Base-by-base conservation (phyloP, 2,113 vertebrate species). In the Ancistrus triradiatus region DNA sequence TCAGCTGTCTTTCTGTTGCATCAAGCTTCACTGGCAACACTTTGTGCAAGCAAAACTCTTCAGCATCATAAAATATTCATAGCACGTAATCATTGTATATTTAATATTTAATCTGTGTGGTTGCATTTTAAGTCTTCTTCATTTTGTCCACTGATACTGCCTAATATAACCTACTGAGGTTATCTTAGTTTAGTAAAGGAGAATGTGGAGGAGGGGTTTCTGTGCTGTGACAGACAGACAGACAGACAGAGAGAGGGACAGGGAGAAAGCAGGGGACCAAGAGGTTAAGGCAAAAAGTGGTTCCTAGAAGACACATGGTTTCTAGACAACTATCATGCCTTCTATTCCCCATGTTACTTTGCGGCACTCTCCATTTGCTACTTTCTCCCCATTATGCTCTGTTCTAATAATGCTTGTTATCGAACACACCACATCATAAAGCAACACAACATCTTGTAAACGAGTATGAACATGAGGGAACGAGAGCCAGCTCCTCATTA, bases 1-100 rank as follows among this genome's bases (percentile, higher is more conserved):
- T n/a, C n/a, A n/a, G n/a, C n/a, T n/a, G n/a, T n/a, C n/a, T n/a
- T n/a, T n/a, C n/a, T n/a, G n/a, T n/a, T n/a, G n/a, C n/a, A n/a
- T n/a, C n/a, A n/a, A n/a, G n/a, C n/a, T n/a, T n/a, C n/a, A n/a
- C n/a, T n/a, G n/a, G n/a, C n/a, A n/a, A n/a, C n/a, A n/a, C n/a
- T n/a, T n/a, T n/a, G n/a, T n/a, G n/a, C n/a, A n/a, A n/a, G n/a
- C n/a, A n/a, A n/a, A n/a, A n/a, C n/a, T n/a, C n/a, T n/a, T n/a
- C n/a, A n/a, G n/a, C n/a, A n/a, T 53, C 50, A 72, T 83, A 48
- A 80, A 84, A 84, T 81, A 83, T 80, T 82, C 59, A 83, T 81
- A 50, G 13, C 56, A 64, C 65, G 64, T 79, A 83, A 82, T 68
- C 74, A 77, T 79, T 74, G 46, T 73, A 53, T 73, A 53, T 80